These are phyloP conservation scores for Euura saliciscinereae DNA, from an alignment of 1,140 invertebrate species.

Conservation along the genomic window DNA sequence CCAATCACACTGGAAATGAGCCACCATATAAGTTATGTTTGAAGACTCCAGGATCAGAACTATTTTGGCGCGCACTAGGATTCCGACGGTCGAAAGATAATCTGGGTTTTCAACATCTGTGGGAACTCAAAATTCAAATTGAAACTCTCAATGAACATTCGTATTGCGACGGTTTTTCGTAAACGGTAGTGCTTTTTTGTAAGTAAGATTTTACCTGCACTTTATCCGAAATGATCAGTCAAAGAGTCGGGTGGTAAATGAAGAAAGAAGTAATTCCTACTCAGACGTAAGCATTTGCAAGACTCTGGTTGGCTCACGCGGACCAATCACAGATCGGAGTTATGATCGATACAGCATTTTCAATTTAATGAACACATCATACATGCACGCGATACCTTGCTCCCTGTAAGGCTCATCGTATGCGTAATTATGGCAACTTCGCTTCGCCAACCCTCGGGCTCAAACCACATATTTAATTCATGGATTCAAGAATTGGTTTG, in stretches of 20 bases:
- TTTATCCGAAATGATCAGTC: background rate
- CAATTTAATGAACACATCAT: conserved; percentile 3
- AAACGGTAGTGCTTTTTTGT: background rate
- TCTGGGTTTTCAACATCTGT: too few species aligned
- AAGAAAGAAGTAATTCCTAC: background rate
- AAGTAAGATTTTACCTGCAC: background rate
- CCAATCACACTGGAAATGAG: too few species aligned
- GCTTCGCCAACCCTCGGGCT: background rate
- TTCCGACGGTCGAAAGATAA: too few species aligned
- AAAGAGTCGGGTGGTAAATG: background rate
- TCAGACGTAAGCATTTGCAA: background rate
- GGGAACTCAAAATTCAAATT: too few species aligned
- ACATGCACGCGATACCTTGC: background rate
- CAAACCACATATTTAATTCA: background rate
- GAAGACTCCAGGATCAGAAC: too few species aligned
- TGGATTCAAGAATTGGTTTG: background rate
- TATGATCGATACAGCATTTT: background rate
- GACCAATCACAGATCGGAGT: background rate
- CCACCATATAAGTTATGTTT: too few species aligned
- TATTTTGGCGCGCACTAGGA: too few species aligned
- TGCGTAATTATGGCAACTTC: background rate
- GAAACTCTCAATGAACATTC: too few species aligned
- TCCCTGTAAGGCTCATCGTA: background rate
- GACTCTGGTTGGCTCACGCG: background rate
- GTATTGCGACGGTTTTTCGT: too few species aligned